Conservation (phyloP, 1,140 invertebrate genomes). For the Zaprionus nigranus region DNA sequence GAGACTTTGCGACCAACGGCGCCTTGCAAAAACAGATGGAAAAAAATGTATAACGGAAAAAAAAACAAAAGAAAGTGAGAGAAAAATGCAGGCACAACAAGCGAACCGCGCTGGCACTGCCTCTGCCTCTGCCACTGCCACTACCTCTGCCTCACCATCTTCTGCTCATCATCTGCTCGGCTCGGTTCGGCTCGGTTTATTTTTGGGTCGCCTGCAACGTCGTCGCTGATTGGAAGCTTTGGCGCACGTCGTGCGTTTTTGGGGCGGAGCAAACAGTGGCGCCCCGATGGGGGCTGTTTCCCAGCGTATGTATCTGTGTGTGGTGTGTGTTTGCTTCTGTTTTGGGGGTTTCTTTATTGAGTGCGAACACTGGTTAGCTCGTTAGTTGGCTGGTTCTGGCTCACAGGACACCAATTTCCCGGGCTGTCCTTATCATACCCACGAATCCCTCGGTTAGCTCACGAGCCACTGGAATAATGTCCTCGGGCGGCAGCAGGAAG, state of each 20-base stretch:
- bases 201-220: constrained; percentile 30
- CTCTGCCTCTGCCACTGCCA: constrained; percentile 6
- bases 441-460: constrained; percentile 89
- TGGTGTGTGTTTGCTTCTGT: too few species aligned
- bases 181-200: constrained; percentile 47
- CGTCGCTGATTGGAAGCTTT: constrained; percentile 79
- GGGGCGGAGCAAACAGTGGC: constrained; percentile 79
- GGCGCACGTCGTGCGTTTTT: constrained; percentile 58
- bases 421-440: constrained; percentile 86
- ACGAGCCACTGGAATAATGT: constrained; percentile 90
- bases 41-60: constrained; percentile 34
- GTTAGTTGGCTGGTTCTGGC: background rate
- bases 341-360: constrained; percentile 28
- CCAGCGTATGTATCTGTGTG: background rate
- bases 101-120: constrained; percentile 12
- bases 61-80: constrained; percentile 39
- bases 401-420: constrained; percentile 65
- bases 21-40: constrained; percentile 39
- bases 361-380: constrained; percentile 18
- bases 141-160: constrained; percentile 19
- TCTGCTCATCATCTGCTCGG: background rate
- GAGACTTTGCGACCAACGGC: constrained; percentile 64
- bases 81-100: constrained; percentile 51
- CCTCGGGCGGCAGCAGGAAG: constrained; percentile 90
- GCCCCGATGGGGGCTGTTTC: constrained; percentile 48